These are phyloP conservation scores for Chaetodon trifascialis DNA, from an alignment of 2,113 vertebrate species.

Conservation along the genomic window DNA sequence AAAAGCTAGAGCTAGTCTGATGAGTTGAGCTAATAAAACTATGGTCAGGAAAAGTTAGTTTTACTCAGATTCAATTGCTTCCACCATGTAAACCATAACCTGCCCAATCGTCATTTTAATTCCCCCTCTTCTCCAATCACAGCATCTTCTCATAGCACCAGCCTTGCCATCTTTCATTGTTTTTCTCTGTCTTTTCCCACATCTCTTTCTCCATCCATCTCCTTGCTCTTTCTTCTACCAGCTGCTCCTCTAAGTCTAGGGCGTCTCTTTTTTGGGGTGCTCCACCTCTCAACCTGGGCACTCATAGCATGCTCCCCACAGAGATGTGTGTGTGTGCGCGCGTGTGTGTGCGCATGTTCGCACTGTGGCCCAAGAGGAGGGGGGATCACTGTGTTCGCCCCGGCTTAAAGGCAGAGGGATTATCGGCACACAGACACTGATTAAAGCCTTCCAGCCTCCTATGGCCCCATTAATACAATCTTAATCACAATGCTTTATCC, in stretches of 20 bases:
- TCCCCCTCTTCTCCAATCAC: background rate
- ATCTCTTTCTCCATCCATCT: slow-evolving; percentile 52
- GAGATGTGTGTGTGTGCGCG: slow-evolving; percentile 11
- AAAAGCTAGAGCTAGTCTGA: background rate
- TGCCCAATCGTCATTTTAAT: background rate
- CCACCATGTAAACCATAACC: slow-evolving; percentile 28
- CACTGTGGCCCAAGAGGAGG: slow-evolving; percentile 59
- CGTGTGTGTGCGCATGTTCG: slow-evolving; percentile 39
- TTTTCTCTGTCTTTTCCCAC: slow-evolving; percentile 22
- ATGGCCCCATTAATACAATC: slow-evolving; percentile 88
- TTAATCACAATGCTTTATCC: slow-evolving; percentile 89
- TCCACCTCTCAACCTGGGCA: slow-evolving; percentile 74
- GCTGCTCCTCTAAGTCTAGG: slow-evolving; percentile 68
- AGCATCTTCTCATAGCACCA: slow-evolving; percentile 17
- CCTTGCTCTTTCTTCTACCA: slow-evolving; percentile 69
- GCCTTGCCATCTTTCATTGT: slow-evolving; percentile 50
- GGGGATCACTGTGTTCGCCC: slow-evolving; percentile 77
- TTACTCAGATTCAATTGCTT: slow-evolving; percentile 1
- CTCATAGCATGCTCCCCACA: slow-evolving; percentile 51
- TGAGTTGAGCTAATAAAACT: background rate
- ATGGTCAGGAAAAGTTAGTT: background rate
- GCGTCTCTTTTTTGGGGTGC: slow-evolving; percentile 68
- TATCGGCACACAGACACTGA: slow-evolving; percentile 85
- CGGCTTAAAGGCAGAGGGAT: slow-evolving; percentile 85
- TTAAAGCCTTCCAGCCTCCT: slow-evolving; percentile 87